These are phyloP conservation scores for Pongo pygmaeus DNA, from an alignment of 2,113 vertebrate genomes.

Conservation along the genomic window DNA sequence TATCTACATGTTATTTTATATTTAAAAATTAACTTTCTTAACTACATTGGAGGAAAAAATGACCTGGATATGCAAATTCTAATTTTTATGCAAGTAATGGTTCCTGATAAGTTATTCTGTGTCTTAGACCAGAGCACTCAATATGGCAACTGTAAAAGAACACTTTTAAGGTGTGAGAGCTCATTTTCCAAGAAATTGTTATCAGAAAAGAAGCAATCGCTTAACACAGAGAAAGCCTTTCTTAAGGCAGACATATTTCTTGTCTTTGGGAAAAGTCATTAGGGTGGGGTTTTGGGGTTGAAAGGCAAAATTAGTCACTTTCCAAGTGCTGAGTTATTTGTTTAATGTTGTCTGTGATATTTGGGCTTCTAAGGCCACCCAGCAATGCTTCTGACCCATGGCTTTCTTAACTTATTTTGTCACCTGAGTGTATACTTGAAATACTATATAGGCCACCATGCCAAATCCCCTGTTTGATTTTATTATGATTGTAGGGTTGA, in stretches of 20 bases:
- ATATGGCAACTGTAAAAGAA: conserved; percentile 27
- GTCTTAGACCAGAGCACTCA: neutral
- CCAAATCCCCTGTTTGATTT: conserved; percentile 12
- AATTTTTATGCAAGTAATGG: conserved; percentile 29
- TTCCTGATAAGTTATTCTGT: conserved; percentile 29
- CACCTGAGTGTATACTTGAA: neutral
- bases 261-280: conserved; percentile 3
- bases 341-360: conserved; percentile 18
- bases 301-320: neutral
- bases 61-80: conserved; percentile 14
- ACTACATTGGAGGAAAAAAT: neutral
- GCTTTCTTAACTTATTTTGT: conserved; percentile 37
- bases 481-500: neutral
- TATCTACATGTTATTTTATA: neutral
- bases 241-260: conserved; percentile 3
- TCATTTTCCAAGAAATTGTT: conserved; percentile 46
- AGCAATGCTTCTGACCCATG: conserved; percentile 2
- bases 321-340: neutral
- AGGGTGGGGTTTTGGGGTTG: neutral
- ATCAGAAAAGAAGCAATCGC: conserved; percentile 39
- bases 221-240: conserved; percentile 15
- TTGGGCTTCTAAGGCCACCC: neutral
- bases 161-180: neutral
- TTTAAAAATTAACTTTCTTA: neutral
- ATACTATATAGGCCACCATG: neutral